These are phyloP conservation scores for Limnephilus marmoratus DNA, from an alignment of 2,888 invertebrate species.

Conservation along the genomic window DNA sequence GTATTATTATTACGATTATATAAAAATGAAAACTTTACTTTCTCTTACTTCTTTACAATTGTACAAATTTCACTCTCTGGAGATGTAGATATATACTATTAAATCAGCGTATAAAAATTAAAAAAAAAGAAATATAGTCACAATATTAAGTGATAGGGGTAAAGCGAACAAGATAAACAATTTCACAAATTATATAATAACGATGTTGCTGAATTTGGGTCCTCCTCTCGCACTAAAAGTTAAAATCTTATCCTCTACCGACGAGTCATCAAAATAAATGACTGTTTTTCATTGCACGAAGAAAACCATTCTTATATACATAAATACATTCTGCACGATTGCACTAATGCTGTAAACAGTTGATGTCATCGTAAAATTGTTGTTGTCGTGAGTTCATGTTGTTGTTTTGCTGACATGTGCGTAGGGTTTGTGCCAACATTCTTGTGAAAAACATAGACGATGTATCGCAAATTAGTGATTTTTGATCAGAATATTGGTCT, in stretches of 20 bases:
- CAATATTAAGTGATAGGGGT: no score
- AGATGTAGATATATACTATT: no score
- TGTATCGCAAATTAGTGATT: not conserved
- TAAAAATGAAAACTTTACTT: no score
- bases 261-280: not conserved
- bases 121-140: not conserved
- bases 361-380: not conserved
- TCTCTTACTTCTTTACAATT: no score
- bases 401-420: not conserved
- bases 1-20: no score
- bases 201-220: no score
- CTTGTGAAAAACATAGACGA: not conserved
- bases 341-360: not conserved
- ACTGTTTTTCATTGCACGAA: not conserved
- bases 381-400: not conserved
- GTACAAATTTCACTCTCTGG: no score
- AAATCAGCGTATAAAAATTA: no score
- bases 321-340: not conserved
- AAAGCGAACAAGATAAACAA: no score
- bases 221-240: no score
- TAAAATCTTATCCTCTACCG: not conserved
- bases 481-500: not conserved
- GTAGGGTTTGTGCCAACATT: not conserved
- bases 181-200: no score
- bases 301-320: not conserved